These are phyloP conservation scores for Acrocephalus kingi DNA, from an alignment of 2,113 vertebrate genomes.

Conservation along the genomic window DNA sequence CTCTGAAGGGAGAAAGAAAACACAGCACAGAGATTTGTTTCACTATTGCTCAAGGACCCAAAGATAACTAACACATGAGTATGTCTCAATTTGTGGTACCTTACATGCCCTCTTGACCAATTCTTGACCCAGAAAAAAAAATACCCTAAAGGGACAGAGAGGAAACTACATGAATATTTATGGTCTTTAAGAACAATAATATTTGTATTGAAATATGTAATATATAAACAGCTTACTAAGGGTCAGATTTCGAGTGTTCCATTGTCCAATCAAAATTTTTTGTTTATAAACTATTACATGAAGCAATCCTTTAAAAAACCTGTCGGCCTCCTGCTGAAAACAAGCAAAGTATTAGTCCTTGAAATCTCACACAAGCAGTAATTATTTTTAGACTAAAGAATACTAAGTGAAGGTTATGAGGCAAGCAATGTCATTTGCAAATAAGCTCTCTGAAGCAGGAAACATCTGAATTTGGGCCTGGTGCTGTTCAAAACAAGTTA, in stretches of 20 bases:
- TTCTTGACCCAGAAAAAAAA: neutral
- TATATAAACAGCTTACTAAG: neutral
- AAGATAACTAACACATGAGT: neutral
- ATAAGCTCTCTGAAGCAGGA: neutral
- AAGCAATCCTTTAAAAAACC: neutral
- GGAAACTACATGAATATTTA: neutral
- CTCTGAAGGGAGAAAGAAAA: neutral
- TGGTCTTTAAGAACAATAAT: neutral
- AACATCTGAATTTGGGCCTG: neutral
- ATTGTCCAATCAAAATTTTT: neutral
- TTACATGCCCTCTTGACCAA: neutral
- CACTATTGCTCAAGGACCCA: neutral
- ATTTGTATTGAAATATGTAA: neutral
- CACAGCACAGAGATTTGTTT: neutral
- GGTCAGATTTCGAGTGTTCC: neutral
- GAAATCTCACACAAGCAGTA: neutral
- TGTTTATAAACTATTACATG: neutral
- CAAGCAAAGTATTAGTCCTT: neutral
- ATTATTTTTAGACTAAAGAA: conserved; percentile 31
- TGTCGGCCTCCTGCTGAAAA: neutral
- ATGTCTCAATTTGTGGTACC: neutral
- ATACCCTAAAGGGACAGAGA: neutral
- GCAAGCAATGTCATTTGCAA: neutral
- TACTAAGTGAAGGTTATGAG: neutral
- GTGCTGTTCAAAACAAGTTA: neutral